phyloP scores from a whole-genome alignment of 2,797 vertebrate species.

The Acestrorhynchus altus region DNA sequence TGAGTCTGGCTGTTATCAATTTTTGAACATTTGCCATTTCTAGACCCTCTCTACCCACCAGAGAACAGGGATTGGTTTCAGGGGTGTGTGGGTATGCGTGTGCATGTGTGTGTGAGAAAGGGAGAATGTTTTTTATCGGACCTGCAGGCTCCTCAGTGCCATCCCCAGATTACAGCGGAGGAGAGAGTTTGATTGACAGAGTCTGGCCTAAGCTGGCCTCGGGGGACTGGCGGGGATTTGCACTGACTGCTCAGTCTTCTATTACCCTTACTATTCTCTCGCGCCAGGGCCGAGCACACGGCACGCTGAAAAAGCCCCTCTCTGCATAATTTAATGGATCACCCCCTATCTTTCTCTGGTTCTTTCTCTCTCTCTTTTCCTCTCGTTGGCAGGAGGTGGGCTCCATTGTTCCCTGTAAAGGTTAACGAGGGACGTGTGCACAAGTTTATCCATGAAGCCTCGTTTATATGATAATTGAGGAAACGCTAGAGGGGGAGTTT shows the following conservation, averaged over 20 bases:
- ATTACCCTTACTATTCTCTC: slow-evolving; percentile 79
- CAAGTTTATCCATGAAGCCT: slow-evolving; percentile 17
- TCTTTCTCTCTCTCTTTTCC: slow-evolving; percentile 56
- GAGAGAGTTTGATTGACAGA: slow-evolving; percentile 79
- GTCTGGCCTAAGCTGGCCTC: slow-evolving; percentile 73
- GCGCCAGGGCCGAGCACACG: slow-evolving; percentile 75
- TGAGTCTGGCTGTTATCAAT: slow-evolving; percentile 66
- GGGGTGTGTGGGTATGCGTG: slow-evolving; percentile 52
- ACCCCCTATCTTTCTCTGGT: slow-evolving; percentile 64
- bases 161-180: slow-evolving; percentile 78
- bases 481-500: slow-evolving; percentile 17
- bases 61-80: slow-evolving; percentile 70
- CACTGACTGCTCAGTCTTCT: slow-evolving; percentile 75
- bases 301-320: slow-evolving; percentile 70
- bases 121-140: slow-evolving; percentile 71
- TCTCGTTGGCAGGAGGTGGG: slow-evolving; percentile 4
- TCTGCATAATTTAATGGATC: slow-evolving; percentile 81
- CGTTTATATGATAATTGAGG: slow-evolving; percentile 40
- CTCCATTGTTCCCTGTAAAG: slow-evolving; percentile 36
- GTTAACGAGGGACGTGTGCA: slow-evolving; percentile 37
- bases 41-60: slow-evolving; percentile 38
- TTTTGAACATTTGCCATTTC: slow-evolving; percentile 62
- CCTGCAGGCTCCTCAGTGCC: slow-evolving; percentile 72
- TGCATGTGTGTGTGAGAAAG: slow-evolving; percentile 12
- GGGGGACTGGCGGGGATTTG: slow-evolving; percentile 71